These are phyloP conservation scores for Aphelocoma coerulescens DNA, from an alignment of 2,113 vertebrate genomes.

Conservation along the genomic window DNA sequence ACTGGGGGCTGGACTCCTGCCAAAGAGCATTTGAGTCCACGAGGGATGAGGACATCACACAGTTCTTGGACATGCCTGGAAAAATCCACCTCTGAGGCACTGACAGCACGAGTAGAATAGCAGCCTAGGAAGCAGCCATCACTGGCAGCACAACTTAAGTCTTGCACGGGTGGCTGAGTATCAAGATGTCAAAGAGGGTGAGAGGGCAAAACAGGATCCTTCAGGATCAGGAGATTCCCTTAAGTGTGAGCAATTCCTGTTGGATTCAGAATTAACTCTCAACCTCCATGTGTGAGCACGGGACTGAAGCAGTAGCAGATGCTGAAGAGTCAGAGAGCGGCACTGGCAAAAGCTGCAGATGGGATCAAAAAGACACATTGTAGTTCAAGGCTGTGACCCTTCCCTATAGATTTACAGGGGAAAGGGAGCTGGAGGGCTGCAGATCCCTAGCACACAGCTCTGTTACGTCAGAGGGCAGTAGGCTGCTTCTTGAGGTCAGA, in stretches of 20 bases:
- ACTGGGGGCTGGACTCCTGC: background rate
- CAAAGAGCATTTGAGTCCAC: background rate
- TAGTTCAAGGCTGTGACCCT: background rate
- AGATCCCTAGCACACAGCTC: background rate
- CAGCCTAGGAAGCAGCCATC: background rate
- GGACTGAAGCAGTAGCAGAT: background rate
- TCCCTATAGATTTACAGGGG: background rate
- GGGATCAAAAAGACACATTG: background rate
- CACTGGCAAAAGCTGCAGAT: background rate
- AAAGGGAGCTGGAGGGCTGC: background rate
- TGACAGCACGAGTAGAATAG: background rate
- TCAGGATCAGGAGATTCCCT: background rate
- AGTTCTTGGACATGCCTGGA: background rate
- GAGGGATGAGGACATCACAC: background rate
- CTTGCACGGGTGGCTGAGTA: background rate
- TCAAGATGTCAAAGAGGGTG: background rate
- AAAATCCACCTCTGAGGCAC: background rate
- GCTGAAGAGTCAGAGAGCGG: background rate
- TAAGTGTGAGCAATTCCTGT: background rate
- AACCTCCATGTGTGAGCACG: background rate
- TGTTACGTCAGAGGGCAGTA: background rate
- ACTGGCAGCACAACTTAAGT: background rate
- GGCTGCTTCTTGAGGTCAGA: background rate
- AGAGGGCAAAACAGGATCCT: background rate
- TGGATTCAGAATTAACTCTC: background rate